Conservation (phyloP, 2,888 invertebrate genomes). For the Pinctada fucata region DNA sequence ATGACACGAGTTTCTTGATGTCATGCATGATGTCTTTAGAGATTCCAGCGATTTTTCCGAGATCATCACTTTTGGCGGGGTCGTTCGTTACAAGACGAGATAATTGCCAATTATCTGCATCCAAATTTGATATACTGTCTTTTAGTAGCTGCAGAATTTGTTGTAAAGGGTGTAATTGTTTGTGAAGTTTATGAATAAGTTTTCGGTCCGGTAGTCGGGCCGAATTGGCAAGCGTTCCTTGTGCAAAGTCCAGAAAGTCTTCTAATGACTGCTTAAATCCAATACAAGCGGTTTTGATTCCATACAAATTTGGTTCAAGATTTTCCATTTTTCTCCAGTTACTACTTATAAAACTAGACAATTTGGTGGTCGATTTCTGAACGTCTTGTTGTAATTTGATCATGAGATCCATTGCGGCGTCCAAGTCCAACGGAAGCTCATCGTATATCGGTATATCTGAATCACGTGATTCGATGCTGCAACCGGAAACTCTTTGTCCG, state of each 20-base stretch:
- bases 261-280: slow-evolving; percentile 88
- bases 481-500: slow-evolving; percentile 62
- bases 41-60: slow-evolving; percentile 92
- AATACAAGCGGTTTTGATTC: slow-evolving; percentile 88
- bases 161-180: slow-evolving; percentile 67
- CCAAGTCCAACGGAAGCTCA: slow-evolving; percentile 84
- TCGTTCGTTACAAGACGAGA: slow-evolving; percentile 75
- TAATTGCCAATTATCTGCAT: slow-evolving; percentile 68
- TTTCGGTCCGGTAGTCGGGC: slow-evolving; percentile 77
- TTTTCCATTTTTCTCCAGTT: slow-evolving; percentile 88
- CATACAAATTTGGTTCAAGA: slow-evolving; percentile 87
- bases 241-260: slow-evolving; percentile 92
- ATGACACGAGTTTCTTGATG: slow-evolving; percentile 91
- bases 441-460: slow-evolving; percentile 68
- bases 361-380: slow-evolving; percentile 87
- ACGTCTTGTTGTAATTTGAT: slow-evolving; percentile 88
- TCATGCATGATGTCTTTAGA: slow-evolving; percentile 92
- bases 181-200: slow-evolving; percentile 67
- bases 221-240: slow-evolving; percentile 92
- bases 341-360: slow-evolving; percentile 85
- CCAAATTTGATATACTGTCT: slow-evolving; percentile 61
- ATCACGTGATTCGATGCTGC: slow-evolving; percentile 63
- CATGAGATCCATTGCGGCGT: slow-evolving; percentile 86
- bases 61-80: slow-evolving; percentile 83
- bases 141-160: slow-evolving; percentile 62